These are phyloP conservation scores for Hypocryptadius cinnamomeus DNA, from an alignment of 2,113 vertebrate species.

Conservation along the genomic window DNA sequence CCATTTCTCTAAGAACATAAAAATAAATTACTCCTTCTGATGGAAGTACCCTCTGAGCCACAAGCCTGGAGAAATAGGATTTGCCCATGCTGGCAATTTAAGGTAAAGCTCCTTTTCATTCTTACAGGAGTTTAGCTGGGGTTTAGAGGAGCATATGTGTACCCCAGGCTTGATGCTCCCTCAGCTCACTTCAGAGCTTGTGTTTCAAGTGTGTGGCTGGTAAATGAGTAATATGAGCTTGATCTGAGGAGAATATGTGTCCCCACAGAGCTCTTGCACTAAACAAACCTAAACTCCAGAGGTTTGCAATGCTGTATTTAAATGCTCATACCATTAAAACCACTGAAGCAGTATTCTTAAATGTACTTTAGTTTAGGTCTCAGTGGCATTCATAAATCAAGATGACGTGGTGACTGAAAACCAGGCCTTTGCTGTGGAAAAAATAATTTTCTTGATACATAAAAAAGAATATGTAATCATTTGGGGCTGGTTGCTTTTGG, in stretches of 20 bases:
- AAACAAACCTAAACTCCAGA: not conserved
- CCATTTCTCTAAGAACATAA: not conserved
- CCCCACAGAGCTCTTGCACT: not conserved
- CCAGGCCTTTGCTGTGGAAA: not conserved
- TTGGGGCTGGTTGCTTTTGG: not conserved
- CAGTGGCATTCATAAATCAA: not conserved
- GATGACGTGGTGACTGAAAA: not conserved
- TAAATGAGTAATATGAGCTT: not conserved
- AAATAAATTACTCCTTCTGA: not conserved
- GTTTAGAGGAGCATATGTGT: not conserved
- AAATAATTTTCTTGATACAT: not conserved
- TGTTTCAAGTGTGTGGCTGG: not conserved
- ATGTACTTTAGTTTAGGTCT: not conserved
- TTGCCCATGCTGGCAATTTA: not conserved
- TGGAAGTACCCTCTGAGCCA: not conserved
- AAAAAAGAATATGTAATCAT: not conserved
- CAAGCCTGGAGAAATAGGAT: not conserved
- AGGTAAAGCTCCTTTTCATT: not conserved
- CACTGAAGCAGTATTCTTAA: not conserved
- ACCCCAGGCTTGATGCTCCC: not conserved
- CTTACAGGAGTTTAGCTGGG: not conserved
- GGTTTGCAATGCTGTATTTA: not conserved
- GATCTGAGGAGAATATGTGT: not conserved
- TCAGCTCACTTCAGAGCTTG: not conserved
- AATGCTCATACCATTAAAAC: not conserved